Conservation (phyloP, 2,113 vertebrate genomes). For the Phrynosoma blainvillii region DNA sequence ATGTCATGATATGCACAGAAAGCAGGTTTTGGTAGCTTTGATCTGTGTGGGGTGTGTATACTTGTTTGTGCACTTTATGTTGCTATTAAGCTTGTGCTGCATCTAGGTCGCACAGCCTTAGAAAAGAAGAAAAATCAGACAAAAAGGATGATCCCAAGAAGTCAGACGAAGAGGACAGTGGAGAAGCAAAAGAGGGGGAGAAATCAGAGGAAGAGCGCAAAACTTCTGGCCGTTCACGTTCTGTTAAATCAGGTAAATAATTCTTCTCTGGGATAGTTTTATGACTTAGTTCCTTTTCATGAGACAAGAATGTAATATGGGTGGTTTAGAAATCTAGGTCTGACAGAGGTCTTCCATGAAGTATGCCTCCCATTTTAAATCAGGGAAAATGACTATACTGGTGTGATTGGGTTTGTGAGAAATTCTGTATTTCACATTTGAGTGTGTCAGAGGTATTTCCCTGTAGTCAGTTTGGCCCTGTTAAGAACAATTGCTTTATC, state of each 20-base stretch:
- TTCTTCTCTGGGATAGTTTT: no score
- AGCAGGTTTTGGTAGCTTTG: background rate
- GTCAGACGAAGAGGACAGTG: constrained; percentile 73
- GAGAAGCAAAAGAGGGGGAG: constrained; percentile 82
- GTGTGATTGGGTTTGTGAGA: no score
- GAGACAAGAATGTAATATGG: no score
- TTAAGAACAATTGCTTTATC: background rate
- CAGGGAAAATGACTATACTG: no score
- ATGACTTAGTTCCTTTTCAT: no score
- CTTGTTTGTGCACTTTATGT: background rate
- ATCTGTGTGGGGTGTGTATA: no score
- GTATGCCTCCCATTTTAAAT: no score
- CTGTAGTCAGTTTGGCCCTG: background rate
- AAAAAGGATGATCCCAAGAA: constrained; percentile 79
- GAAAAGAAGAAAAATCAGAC: constrained; percentile 86
- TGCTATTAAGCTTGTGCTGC: background rate
- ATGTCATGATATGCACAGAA: background rate
- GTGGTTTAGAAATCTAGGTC: no score
- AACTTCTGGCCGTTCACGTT: constrained; percentile 65
- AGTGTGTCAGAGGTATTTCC: background rate
- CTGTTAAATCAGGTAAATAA: constrained; percentile 77
- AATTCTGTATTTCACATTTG: no score
- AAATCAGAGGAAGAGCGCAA: constrained; percentile 76
- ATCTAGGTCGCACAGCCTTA: constrained; percentile 64
- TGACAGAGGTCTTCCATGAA: no score